Evolutionary conservation across 2,797 vertebrate genomes (phyloP).

Genomic region (Ciconia nigra): DNA sequence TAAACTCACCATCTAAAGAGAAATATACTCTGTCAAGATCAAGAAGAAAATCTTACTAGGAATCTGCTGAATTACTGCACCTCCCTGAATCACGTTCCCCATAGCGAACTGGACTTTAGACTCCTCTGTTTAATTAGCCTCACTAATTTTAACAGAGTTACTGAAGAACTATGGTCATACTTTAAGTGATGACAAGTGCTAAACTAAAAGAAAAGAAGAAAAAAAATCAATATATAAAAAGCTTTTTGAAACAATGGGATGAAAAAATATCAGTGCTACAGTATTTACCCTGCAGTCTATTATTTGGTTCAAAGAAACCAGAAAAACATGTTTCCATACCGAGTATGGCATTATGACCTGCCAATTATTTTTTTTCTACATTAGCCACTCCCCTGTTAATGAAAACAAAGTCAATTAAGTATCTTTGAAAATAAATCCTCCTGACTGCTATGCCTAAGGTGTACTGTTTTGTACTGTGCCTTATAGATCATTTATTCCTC

Average conservation of each 20-base stretch:
- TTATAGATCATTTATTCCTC: background rate
- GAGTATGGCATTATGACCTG: background rate
- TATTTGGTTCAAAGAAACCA: background rate
- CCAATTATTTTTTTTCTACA: background rate
- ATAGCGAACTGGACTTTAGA: background rate
- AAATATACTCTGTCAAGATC: background rate
- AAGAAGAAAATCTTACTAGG: background rate
- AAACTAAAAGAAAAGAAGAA: background rate
- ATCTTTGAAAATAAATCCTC: background rate
- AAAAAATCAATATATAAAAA: background rate
- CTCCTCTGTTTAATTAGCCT: background rate
- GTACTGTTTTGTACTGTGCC: background rate
- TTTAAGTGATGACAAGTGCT: background rate
- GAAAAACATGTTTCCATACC: background rate
- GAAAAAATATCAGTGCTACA: background rate
- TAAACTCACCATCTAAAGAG: background rate
- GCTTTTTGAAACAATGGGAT: background rate
- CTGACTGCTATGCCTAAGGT: background rate
- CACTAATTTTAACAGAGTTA: background rate
- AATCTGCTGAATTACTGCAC: background rate
- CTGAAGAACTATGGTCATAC: background rate
- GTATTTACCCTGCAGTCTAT: background rate
- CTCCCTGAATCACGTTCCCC: background rate
- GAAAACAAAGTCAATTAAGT: background rate
- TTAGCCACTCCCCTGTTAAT: background rate